Conservation (phyloP, 2,888 invertebrate genomes). For the Andricus quercusramuli region DNA sequence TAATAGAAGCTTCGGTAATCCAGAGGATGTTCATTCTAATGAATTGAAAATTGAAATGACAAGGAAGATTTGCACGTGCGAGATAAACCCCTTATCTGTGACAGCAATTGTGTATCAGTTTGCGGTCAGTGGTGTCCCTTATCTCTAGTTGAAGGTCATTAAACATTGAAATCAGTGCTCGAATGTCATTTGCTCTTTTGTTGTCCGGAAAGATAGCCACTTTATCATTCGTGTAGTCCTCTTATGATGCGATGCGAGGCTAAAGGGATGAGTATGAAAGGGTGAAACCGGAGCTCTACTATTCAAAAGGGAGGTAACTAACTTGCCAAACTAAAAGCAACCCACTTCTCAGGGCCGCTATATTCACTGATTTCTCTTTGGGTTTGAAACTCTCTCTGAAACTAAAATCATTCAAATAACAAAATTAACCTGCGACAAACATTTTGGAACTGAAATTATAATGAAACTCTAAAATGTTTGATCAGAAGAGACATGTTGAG, state of each 20-base stretch:
- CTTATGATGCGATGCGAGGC: conserved; percentile 13
- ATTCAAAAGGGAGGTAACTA: not conserved
- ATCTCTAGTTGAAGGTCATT: conserved; percentile 49
- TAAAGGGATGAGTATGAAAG: conserved; percentile 23
- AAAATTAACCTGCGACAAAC: not conserved
- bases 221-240: conserved; percentile 51
- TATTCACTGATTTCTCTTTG: not conserved
- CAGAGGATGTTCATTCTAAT: not conserved
- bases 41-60: not conserved
- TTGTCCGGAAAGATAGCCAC: conserved; percentile 54
- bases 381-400: not conserved
- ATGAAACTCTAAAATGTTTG: too few relatives aligned
- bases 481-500: too few relatives aligned
- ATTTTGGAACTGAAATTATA: not conserved
- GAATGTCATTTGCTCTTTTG: conserved; percentile 58
- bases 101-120: conserved; percentile 7
- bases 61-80: not conserved
- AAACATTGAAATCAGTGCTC: conserved; percentile 52
- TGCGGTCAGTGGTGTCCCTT: conserved; percentile 14
- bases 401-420: not conserved
- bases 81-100: conserved; percentile 14
- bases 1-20: not conserved
- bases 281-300: conserved; percentile 7
- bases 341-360: not conserved
- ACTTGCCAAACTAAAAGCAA: conserved; percentile 5